Conservation (phyloP, 1,140 invertebrate species). For the Sycophaga agraensis region DNA sequence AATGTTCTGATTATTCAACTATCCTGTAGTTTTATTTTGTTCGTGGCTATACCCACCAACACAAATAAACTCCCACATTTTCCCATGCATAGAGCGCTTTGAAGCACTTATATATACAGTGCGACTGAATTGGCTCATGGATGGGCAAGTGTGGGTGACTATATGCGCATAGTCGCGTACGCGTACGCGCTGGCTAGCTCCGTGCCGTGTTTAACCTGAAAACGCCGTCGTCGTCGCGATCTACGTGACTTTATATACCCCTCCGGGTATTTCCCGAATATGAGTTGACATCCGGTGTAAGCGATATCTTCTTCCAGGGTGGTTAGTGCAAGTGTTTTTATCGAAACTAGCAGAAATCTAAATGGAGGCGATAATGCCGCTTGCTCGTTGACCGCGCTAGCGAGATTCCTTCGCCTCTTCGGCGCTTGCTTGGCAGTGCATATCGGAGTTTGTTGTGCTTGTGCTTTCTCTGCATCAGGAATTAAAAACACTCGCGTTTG, state of each 20-base stretch:
- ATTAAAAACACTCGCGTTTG: neutral
- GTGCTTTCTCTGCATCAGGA: neutral
- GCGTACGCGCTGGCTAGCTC: neutral
- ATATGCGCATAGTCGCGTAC: no score
- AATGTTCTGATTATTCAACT: neutral
- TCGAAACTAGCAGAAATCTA: neutral
- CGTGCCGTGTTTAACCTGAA: slow-evolving; percentile 14
- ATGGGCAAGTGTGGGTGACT: neutral
- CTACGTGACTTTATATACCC: neutral
- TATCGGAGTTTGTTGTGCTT: neutral
- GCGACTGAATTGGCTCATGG: neutral
- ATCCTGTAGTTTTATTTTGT: neutral
- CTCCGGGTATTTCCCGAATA: neutral
- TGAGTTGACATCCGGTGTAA: slow-evolving; percentile 14
- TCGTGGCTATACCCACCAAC: neutral
- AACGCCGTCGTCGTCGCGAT: neutral
- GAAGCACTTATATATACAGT: neutral
- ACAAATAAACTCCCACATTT: neutral
- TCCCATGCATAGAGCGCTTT: neutral
- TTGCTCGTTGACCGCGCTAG: slow-evolving; percentile 1
- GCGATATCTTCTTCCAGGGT: neutral
- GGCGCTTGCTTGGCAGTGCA: neutral
- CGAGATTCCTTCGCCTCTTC: neutral
- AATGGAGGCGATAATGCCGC: neutral
- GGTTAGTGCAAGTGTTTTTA: neutral